A percentile compares a stretch with the other conserved stretches of the same genome.
These are phyloP conservation scores for Brassicogethes aeneus DNA, from an alignment of 2,888 invertebrate genomes.

Conservation along the genomic window DNA sequence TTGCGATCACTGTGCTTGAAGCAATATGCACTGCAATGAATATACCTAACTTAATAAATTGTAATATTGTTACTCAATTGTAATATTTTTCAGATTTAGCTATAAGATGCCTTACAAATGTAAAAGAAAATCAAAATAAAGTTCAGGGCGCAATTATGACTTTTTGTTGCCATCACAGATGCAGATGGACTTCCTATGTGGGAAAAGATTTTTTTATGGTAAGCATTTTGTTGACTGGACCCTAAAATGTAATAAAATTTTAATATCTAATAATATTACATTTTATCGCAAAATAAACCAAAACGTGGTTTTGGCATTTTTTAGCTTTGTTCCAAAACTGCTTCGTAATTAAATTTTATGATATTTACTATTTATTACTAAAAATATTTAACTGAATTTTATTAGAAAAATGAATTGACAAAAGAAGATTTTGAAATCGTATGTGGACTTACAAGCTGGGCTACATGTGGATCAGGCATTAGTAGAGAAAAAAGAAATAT, in stretches of 20 bases:
- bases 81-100: constrained; percentile 53
- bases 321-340: no score
- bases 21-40: no score
- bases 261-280: no score
- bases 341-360: no score
- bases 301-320: no score
- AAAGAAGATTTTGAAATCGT: constrained; percentile 63
- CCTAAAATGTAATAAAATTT: no score
- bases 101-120: constrained; percentile 53
- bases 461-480: constrained; percentile 67
- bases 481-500: constrained; percentile 43
- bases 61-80: not conserved
- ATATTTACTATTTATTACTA: no score
- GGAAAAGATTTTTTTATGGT: constrained; percentile 54
- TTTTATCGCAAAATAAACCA: no score
- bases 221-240: no score
- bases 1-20: constrained; percentile 9
- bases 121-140: constrained; percentile 34
- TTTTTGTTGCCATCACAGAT: constrained; percentile 86
- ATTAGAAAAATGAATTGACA: constrained; percentile 48
- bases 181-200: constrained; percentile 60
- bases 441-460: constrained; percentile 81
- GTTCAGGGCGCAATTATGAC: constrained; percentile 62
- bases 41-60: no score
- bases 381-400: no score